Evolutionary conservation across 2,113 vertebrate genomes (phyloP).

Genomic region (cat (Felis catus)): DNA sequence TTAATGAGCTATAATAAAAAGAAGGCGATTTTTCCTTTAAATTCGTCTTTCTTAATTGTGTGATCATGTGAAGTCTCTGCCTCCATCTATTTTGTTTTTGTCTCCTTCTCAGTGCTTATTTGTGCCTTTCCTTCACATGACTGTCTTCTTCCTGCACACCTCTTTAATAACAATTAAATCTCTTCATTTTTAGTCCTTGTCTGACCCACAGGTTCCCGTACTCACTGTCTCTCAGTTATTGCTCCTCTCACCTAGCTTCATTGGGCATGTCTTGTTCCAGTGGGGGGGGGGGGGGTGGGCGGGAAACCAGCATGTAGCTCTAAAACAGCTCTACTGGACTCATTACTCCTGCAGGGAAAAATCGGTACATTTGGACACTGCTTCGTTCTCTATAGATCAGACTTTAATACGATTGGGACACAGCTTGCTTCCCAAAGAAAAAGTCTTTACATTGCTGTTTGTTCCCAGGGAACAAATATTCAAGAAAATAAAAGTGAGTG

Average conservation of each 20-base stretch:
- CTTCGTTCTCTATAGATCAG: not conserved
- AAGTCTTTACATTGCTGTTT: constrained; percentile 41
- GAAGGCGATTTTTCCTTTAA: not conserved
- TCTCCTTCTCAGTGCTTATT: not conserved
- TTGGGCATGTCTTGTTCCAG: constrained; percentile 31
- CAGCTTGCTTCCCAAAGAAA: not conserved
- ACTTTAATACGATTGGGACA: constrained; percentile 33
- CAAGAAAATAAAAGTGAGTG: constrained; percentile 2
- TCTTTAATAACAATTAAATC: not conserved
- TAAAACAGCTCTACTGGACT: constrained; percentile 51
- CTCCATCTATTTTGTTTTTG: not conserved
- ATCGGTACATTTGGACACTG: constrained; percentile 20
- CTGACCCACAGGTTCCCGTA: not conserved
- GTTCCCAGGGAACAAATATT: constrained; percentile 9
- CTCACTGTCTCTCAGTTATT: constrained; percentile 48
- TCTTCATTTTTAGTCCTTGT: not conserved
- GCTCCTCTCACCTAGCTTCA: constrained; percentile 45
- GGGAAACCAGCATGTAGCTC: constrained; percentile 3
- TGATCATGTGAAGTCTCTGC: not conserved
- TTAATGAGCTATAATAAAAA: not conserved
- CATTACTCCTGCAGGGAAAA: constrained; percentile 54
- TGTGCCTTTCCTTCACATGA: not conserved
- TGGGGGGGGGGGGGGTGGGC: not conserved
- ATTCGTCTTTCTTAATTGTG: not conserved
- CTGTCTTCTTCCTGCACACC: not conserved